Percentiles rank a stretch among this genome's conserved stretches.
These are phyloP conservation scores for Cremastinae sp. DNA, from an alignment of 2,888 invertebrate genomes.

Conservation along the genomic window DNA sequence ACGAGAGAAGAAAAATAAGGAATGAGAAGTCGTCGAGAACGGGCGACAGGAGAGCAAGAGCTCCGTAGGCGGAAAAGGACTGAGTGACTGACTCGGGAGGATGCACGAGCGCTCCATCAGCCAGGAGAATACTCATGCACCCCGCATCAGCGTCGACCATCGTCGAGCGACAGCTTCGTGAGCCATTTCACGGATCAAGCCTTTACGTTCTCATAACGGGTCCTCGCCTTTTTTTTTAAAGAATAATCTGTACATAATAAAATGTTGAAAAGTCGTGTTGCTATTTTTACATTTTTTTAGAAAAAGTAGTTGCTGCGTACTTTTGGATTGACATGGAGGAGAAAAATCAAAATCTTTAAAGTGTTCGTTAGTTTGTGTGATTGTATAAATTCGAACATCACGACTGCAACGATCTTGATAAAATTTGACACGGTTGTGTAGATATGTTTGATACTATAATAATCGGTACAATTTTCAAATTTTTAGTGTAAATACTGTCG, in stretches of 20 bases:
- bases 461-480: no score
- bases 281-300: no score
- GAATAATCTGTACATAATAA: conserved; percentile 24
- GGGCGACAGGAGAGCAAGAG: conserved; percentile 59
- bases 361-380: no score
- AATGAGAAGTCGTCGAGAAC: conserved; percentile 44
- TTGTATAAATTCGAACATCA: no score
- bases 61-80: conserved; percentile 61
- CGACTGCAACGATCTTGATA: no score
- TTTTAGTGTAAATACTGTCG: no score
- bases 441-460: no score
- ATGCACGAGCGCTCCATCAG: conserved; percentile 51
- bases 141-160: conserved; percentile 43
- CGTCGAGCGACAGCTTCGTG: conserved; percentile 49
- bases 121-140: conserved; percentile 55
- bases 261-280: neutral
- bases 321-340: no score
- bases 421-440: no score
- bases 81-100: conserved; percentile 52
- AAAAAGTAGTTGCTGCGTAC: no score
- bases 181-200: conserved; percentile 60
- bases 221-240: conserved; percentile 43
- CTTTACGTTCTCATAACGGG: conserved; percentile 54
- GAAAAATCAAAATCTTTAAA: no score
- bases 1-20: conserved; percentile 14